Percentiles rank a stretch among this genome's conserved stretches.
These are phyloP conservation scores for Petrolisthes manimaculis DNA, from an alignment of 2,888 invertebrate species.

Conservation along the genomic window DNA sequence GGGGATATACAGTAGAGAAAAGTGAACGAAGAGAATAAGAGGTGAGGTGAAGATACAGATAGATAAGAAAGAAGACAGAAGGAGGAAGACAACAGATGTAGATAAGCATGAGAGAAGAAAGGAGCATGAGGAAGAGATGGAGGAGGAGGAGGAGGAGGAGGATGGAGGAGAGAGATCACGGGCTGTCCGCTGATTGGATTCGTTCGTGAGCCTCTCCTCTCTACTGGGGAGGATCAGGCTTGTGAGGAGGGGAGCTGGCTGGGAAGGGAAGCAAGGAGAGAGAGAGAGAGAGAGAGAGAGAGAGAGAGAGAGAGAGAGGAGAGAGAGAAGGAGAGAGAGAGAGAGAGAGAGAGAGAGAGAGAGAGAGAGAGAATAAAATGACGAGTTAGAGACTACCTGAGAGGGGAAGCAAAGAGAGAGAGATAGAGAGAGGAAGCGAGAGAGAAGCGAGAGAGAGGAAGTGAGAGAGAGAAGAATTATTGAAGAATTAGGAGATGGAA, in stretches of 20 bases:
- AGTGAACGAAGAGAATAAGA: background rate
- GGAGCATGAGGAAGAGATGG: slow-evolving; percentile 20
- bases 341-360: slow-evolving; percentile 24
- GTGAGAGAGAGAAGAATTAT: background rate
- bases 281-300: background rate
- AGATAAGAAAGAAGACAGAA: background rate
- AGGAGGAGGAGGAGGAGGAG: slow-evolving; percentile 9
- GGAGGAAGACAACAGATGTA: background rate
- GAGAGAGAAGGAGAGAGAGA: background rate
- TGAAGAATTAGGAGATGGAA: background rate
- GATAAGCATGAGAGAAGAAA: slow-evolving; percentile 5
- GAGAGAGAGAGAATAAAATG: background rate
- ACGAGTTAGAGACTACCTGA: background rate
- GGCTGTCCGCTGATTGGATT: too few species aligned
- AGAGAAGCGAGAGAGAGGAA: background rate
- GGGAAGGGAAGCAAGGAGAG: background rate
- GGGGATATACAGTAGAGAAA: background rate
- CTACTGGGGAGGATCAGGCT: too few species aligned
- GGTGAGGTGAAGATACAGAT: background rate
- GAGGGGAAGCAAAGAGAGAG: too few species aligned
- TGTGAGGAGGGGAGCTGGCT: too few species aligned
- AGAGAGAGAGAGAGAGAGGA: slow-evolving; percentile 4
- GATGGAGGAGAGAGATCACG: too few species aligned
- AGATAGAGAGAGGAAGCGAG: background rate
- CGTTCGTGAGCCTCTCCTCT: too few species aligned